phyloP scores from a whole-genome alignment of 2,888 invertebrate species.

The Blastobasis lacticolella region DNA sequence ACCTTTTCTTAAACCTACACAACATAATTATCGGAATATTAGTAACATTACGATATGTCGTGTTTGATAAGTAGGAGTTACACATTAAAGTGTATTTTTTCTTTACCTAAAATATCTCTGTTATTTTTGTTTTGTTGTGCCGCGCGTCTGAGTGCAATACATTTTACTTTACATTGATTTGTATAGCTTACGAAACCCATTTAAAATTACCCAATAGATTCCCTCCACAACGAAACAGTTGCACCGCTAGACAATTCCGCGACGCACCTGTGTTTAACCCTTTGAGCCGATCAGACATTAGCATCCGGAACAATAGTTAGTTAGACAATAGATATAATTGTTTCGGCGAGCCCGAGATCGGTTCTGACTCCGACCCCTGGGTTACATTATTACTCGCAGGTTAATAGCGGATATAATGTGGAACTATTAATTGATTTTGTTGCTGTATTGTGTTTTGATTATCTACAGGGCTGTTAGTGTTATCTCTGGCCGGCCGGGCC shows the following conservation, averaged over 20 bases:
- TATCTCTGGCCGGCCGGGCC: too few relatives aligned
- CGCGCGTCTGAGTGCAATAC: too few relatives aligned
- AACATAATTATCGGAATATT: too few relatives aligned
- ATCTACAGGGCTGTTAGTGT: slow-evolving; percentile 2
- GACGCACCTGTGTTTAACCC: slow-evolving; percentile 3
- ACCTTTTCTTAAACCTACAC: too few relatives aligned
- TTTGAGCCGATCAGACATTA: slow-evolving; percentile 22
- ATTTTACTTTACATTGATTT: too few relatives aligned
- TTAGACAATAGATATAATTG: slow-evolving; percentile 46
- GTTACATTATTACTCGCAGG: slow-evolving; percentile 11
- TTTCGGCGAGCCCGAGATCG: slow-evolving; percentile 16
- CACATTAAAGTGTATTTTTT: too few relatives aligned
- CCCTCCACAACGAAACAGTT: neutral
- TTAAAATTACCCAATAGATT: neutral
- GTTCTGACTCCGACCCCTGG: slow-evolving; percentile 2
- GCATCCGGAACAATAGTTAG: slow-evolving; percentile 29
- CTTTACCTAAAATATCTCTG: too few relatives aligned
- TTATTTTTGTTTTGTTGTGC: too few relatives aligned
- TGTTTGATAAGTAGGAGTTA: too few relatives aligned
- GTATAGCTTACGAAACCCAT: neutral
- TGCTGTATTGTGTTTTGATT: slow-evolving; percentile 17
- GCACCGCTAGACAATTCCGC: neutral
- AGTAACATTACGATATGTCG: too few relatives aligned
- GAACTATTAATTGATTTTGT: slow-evolving; percentile 62
- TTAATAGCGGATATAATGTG: slow-evolving; percentile 36